Conservation (phyloP, 2,888 invertebrate genomes). For the Dryococelus australis region DNA sequence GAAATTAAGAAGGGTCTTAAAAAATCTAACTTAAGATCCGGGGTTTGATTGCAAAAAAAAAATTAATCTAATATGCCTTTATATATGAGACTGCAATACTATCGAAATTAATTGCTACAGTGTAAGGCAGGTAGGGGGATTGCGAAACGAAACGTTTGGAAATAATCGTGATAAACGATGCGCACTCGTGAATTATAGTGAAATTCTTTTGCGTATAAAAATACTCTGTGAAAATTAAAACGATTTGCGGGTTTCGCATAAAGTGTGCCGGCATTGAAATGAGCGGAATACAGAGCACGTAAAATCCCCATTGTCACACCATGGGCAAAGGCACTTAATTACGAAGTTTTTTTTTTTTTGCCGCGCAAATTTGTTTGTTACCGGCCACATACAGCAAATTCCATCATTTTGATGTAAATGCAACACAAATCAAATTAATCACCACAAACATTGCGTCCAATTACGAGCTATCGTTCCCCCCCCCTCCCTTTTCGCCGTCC, state of each 20-base stretch:
- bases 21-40: no score
- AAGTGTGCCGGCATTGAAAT: background rate
- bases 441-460: conserved; percentile 21
- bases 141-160: background rate
- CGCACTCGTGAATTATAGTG: background rate
- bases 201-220: background rate
- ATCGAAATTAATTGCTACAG: no score
- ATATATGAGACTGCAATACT: no score
- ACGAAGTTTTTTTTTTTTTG: background rate
- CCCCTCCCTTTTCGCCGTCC: background rate
- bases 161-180: background rate
- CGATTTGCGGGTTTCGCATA: background rate
- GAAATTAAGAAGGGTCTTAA: no score
- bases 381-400: background rate
- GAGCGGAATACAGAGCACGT: background rate
- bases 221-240: background rate
- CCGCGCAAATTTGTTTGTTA: conserved; percentile 3
- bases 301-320: background rate
- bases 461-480: conserved; percentile 18
- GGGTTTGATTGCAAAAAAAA: no score
- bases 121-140: background rate
- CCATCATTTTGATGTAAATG: conserved; percentile 20
- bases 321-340: background rate
- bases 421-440: conserved; percentile 30
- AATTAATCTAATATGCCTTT: no score